These are phyloP conservation scores for Mesitornis unicolor DNA, from an alignment of 2,113 vertebrate species.

Conservation along the genomic window DNA sequence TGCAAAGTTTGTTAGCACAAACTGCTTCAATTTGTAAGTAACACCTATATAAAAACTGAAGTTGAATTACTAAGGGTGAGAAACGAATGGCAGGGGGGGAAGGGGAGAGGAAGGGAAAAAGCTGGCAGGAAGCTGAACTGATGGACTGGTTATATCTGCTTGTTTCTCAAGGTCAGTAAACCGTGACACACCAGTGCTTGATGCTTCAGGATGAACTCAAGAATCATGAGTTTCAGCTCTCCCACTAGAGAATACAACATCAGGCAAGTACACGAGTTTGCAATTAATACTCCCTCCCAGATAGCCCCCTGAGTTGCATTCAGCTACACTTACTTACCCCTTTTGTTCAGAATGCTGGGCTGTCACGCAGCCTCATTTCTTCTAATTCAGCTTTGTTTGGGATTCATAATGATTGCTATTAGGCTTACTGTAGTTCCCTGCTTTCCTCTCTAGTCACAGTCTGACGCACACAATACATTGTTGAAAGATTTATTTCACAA, in stretches of 20 bases:
- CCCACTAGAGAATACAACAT: not conserved
- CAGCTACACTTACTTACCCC: not conserved
- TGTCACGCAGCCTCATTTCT: not conserved
- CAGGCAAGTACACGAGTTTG: not conserved
- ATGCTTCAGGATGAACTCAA: not conserved
- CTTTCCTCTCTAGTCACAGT: slow-evolving; percentile 49
- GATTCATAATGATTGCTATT: slow-evolving; percentile 20
- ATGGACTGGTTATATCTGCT: not conserved
- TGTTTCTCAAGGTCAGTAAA: not conserved
- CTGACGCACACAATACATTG: slow-evolving; percentile 59
- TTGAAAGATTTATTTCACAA: slow-evolving; percentile 66
- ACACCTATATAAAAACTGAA: not conserved
- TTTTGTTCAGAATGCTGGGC: not conserved
- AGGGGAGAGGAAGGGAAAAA: not conserved
- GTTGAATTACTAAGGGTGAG: not conserved
- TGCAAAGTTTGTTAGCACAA: not conserved
- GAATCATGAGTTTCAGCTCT: not conserved
- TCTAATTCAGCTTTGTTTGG: not conserved
- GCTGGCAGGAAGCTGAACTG: not conserved
- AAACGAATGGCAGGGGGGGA: not conserved
- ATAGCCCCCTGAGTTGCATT: not conserved
- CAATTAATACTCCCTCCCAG: not conserved
- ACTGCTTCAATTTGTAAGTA: not conserved
- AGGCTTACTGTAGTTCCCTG: slow-evolving; percentile 12
- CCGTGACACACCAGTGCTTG: not conserved